Conservation (phyloP, 2,888 invertebrate genomes). For the Scaptomyza flava region DNA sequence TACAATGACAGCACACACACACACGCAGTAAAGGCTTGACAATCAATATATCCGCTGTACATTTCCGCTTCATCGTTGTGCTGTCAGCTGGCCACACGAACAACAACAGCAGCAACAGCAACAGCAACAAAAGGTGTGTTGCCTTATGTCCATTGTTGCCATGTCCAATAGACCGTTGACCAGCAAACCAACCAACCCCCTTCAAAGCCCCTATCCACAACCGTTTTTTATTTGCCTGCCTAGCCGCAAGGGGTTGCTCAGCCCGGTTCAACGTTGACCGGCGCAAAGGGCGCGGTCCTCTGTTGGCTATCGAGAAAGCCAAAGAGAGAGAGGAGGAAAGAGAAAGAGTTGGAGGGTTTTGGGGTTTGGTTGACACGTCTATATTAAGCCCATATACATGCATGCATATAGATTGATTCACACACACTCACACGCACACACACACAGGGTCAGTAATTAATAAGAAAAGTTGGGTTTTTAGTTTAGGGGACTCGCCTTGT, state of each 20-base stretch:
- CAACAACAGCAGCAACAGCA: constrained; percentile 33
- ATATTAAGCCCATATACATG: constrained; percentile 44
- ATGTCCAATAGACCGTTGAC: constrained; percentile 39
- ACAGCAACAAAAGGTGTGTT: constrained; percentile 53
- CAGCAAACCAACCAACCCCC: constrained; percentile 8
- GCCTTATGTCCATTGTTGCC: constrained; percentile 52
- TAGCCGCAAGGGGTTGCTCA: constrained; percentile 28
- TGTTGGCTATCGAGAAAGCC: neutral
- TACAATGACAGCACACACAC: constrained; percentile 1
- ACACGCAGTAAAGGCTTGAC: constrained; percentile 43
- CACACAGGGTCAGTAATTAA: constrained; percentile 46
- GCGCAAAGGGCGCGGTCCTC: constrained; percentile 45
- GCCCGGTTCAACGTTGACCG: constrained; percentile 17
- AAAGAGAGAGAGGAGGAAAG: neutral
- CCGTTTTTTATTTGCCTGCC: neutral
- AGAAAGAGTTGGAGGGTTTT: neutral
- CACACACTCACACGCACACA: constrained; percentile 4
- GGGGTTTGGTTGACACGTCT: constrained; percentile 28
- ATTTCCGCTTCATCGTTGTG: constrained; percentile 62
- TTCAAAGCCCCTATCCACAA: no score
- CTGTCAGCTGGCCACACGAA: constrained; percentile 58
- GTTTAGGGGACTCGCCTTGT: constrained; percentile 20
- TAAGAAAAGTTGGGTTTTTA: constrained; percentile 46
- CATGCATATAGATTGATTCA: constrained; percentile 25
- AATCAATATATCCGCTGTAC: constrained; percentile 79